Evolutionary conservation across 2,113 vertebrate genomes (phyloP).

Genomic region (Rhegmatorhina hoffmannsi): DNA sequence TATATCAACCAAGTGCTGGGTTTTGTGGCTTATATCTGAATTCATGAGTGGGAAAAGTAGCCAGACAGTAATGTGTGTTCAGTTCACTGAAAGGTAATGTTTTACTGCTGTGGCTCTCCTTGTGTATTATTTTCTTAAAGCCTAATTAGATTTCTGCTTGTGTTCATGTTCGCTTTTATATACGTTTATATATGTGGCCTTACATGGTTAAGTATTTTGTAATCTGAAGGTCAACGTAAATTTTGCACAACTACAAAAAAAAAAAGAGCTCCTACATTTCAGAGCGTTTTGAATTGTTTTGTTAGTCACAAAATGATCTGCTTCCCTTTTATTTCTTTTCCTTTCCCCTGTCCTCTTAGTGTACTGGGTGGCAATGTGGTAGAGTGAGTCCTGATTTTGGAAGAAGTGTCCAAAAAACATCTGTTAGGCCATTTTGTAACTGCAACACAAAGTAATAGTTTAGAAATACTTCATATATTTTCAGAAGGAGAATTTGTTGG

Average conservation of each 20-base stretch:
- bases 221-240: background rate
- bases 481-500: background rate
- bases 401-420: background rate
- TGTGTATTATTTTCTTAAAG: background rate
- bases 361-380: background rate
- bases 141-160: background rate
- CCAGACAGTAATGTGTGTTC: background rate
- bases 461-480: background rate
- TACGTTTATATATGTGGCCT: background rate
- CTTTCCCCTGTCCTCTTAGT: background rate
- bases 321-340: background rate
- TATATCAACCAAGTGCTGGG: background rate
- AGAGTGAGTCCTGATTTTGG: background rate
- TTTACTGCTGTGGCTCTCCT: background rate
- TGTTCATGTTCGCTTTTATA: background rate
- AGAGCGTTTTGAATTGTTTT: background rate
- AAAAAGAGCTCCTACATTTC: background rate
- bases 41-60: background rate
- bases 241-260: background rate
- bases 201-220: background rate
- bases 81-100: background rate
- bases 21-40: background rate
- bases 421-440: background rate
- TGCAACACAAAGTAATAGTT: background rate
- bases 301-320: background rate